Conservation (phyloP, 2,888 invertebrate species). For the Cheilosia soror region DNA sequence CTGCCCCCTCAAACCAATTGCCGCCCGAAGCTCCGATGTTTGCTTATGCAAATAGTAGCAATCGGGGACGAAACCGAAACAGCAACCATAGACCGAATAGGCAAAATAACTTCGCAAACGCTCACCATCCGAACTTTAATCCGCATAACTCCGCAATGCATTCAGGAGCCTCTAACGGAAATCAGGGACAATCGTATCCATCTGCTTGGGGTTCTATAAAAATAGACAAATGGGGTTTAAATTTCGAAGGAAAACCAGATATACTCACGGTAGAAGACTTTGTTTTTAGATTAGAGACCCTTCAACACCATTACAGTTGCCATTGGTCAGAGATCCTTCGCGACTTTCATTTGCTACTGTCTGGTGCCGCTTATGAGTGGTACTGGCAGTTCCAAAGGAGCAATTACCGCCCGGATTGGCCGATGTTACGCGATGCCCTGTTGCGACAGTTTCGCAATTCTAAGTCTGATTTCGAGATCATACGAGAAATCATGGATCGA, state of each 20-base stretch:
- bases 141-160: too few species aligned
- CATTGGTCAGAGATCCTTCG: too few species aligned
- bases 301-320: neutral
- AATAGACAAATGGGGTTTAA: slow-evolving; percentile 3
- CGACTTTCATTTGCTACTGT: too few species aligned
- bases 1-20: too few species aligned
- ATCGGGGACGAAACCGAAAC: too few species aligned
- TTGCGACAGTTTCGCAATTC: neutral
- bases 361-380: neutral
- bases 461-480: neutral
- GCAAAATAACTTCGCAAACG: too few species aligned
- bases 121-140: too few species aligned
- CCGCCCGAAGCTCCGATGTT: too few species aligned
- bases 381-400: neutral
- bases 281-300: too few species aligned
- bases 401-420: neutral
- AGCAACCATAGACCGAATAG: too few species aligned
- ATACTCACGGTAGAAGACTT: neutral
- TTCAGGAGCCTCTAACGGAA: too few species aligned
- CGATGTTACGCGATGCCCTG: neutral
- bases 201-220: neutral
- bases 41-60: too few species aligned
- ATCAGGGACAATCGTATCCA: neutral
- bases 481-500: slow-evolving; percentile 14
- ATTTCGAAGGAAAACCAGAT: neutral